Conservation (phyloP, 2,113 vertebrate species). For the Scophthalmus maximus region DNA sequence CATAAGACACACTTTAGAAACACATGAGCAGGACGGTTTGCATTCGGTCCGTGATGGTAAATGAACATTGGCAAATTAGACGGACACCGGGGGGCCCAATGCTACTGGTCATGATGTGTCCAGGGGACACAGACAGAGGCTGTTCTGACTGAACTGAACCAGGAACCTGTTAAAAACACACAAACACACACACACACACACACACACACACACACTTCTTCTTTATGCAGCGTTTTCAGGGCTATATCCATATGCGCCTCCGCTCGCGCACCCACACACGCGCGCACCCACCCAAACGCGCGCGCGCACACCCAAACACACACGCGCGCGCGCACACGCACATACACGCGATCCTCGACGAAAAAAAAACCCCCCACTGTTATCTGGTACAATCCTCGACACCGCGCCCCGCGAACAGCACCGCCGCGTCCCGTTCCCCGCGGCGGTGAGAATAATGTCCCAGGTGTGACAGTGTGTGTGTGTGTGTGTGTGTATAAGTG, state of each 20-base stretch:
- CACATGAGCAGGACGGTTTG: background rate
- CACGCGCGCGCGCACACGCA: background rate
- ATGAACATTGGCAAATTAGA: background rate
- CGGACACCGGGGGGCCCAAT: conserved; percentile 22
- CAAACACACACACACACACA: background rate
- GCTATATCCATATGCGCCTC: background rate
- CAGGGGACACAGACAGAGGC: background rate
- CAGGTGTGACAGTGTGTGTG: background rate
- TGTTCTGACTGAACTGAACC: background rate
- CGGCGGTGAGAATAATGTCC: background rate
- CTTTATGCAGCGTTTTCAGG: conserved; percentile 7
- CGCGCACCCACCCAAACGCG: conserved; percentile 4
- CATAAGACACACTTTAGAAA: conserved; percentile 4
- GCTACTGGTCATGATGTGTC: background rate
- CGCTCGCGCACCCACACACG: background rate
- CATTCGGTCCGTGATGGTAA: background rate
- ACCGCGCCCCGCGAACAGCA: conserved; percentile 22
- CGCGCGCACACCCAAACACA: too few relatives aligned
- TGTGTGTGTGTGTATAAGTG: background rate
- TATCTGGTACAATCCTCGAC: conserved; percentile 27
- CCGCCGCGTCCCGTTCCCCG: background rate
- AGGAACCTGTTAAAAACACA: background rate
- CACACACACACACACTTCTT: background rate
- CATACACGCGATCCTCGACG: conserved; percentile 16
- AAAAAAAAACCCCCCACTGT: conserved; percentile 32